Evolutionary conservation across 2,888 invertebrate genomes (phyloP), one percentile per base, ranked within the genome.

Genomic region (Ophraella communa): DNA sequence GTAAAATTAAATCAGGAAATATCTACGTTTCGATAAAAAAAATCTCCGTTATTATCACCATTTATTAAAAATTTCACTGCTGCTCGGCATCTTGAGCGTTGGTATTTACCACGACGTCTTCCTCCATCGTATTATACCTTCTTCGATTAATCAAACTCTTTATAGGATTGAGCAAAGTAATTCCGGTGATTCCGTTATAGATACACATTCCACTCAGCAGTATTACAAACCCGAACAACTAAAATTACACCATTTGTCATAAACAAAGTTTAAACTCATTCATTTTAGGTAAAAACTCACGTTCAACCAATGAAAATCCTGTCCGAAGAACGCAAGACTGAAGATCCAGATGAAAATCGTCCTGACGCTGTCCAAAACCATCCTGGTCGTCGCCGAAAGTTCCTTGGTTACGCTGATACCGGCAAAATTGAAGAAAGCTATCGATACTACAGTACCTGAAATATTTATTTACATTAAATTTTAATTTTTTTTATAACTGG

Each of bases 301-400:
- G 80, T 94, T 93, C 65, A 91, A 84, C 82, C 88, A 88, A 81
- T 92, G 89, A 82, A 97, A 94, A 0, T 78, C 74, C 82, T 98
- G 95, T 90, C 93, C 94, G 35, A 85, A 78, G 30, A 96, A 84
- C 0, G 84, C 82, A 47, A 98, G 83, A 0, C 93, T 91, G 57
- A 93, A 87, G 65, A 87, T 83, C 96, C 96, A 98, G 75, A 97
- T 93, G n/a, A 96, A 87, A 49, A 96, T 84, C 0, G 95, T 95
- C 69, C 96, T 86, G 71, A 71, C 71, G 63, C 78, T 78, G 64
- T 79, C 79, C 24, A 79, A 66, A 2, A 79, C 79, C 78, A 78
- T 78, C 42, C 78, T 62, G 11, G 79, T 78, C 4, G 79, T 95
- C 1, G 97, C 96, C 1, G 94, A 96, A 76, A 96, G 87, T 81